Evolutionary conservation across 2,113 vertebrate species (phyloP).

Genomic region (Phrynocephalus versicolor): DNA sequence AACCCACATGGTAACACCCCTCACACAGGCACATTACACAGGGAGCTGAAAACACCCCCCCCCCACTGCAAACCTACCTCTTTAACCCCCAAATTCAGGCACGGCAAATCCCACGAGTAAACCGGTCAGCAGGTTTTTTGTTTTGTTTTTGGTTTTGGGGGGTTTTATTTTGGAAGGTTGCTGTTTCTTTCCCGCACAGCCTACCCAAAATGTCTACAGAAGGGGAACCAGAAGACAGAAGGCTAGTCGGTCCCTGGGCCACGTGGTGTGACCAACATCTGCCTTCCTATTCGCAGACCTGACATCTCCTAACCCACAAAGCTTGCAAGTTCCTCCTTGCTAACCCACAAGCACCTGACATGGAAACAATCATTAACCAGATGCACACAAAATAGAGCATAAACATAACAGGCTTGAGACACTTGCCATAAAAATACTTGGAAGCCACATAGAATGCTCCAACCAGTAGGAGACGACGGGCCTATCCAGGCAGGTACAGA

Average conservation of each 20-base stretch:
- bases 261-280: neutral
- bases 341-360: fast-evolving
- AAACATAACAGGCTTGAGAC: neutral
- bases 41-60: neutral
- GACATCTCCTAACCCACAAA: fast-evolving
- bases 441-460: neutral
- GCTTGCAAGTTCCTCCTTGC: neutral
- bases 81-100: neutral
- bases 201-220: neutral
- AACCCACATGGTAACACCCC: neutral
- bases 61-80: neutral
- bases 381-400: neutral
- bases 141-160: too few species aligned
- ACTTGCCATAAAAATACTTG: neutral
- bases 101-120: neutral
- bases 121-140: neutral
- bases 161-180: too few species aligned
- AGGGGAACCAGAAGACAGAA: conserved; percentile 18
- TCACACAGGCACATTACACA: neutral
- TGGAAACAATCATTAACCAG: neutral
- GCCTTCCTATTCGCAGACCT: conserved; percentile 42
- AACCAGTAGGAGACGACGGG: neutral
- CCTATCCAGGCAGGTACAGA: too few species aligned
- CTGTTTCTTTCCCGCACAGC: neutral
- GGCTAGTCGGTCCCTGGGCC: fast-evolving